Percentiles rank a stretch among this genome's conserved stretches.
Evolutionary conservation across 1,140 invertebrate species (phyloP).

Genomic region (Papilio xuthus): DNA sequence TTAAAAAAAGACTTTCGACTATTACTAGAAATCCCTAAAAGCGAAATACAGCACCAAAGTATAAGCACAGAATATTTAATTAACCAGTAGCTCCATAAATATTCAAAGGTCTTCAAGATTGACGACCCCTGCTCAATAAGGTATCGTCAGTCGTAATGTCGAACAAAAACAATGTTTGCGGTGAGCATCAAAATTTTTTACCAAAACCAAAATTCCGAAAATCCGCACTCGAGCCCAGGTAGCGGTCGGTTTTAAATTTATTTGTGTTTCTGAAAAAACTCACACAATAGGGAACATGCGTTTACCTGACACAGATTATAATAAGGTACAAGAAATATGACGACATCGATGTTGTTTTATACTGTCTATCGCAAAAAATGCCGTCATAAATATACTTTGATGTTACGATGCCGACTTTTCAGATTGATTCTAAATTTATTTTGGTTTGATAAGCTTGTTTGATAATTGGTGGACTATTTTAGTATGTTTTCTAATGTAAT

Average conservation of each 20-base stretch:
- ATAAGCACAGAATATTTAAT: background rate
- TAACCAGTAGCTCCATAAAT: background rate
- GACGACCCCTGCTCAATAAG: constrained; percentile 46
- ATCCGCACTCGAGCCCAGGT: constrained; percentile 76
- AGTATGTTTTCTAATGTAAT: background rate
- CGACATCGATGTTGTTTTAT: constrained; percentile 73
- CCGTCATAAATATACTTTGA: constrained; percentile 35
- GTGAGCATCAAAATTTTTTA: constrained; percentile 73
- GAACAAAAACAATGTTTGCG: constrained; percentile 79
- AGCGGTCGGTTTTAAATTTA: constrained; percentile 73
- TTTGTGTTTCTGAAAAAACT: constrained; percentile 78
- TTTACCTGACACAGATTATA: constrained; percentile 78
- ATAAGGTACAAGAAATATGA: constrained; percentile 79
- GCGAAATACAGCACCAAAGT: background rate
- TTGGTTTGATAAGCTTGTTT: background rate
- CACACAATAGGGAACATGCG: constrained; percentile 66
- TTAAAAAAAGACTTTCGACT: background rate
- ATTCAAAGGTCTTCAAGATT: constrained; percentile 15
- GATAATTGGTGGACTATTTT: background rate
- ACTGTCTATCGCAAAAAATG: constrained; percentile 49
- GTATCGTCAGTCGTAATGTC: constrained; percentile 49
- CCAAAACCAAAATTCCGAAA: constrained; percentile 72
- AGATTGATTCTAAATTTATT: background rate
- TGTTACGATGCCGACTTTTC: background rate
- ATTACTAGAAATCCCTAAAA: background rate